These are phyloP conservation scores for Ginglymostoma cirratum DNA, from an alignment of 2,113 vertebrate species.

Conservation along the genomic window DNA sequence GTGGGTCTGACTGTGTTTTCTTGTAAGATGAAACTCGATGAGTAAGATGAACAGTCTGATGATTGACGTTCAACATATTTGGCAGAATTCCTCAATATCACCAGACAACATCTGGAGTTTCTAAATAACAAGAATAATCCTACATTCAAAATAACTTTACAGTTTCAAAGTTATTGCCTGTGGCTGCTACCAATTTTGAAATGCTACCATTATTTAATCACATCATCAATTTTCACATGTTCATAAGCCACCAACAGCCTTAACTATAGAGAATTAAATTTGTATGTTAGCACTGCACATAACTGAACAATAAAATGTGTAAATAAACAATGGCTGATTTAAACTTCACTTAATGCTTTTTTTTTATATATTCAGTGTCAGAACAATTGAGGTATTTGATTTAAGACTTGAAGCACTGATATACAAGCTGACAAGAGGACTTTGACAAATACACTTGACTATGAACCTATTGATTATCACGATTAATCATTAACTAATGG, in stretches of 20 bases:
- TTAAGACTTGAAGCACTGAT: neutral
- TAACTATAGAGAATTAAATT: neutral
- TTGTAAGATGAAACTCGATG: neutral
- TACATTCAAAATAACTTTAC: neutral
- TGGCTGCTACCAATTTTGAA: neutral
- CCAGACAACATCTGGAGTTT: conserved; percentile 1
- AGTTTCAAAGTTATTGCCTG: neutral
- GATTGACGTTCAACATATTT: neutral
- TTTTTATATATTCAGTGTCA: neutral
- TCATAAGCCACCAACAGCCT: neutral
- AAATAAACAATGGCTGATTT: neutral
- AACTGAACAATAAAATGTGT: neutral
- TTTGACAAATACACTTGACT: neutral
- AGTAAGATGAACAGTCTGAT: neutral
- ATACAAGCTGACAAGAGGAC: neutral
- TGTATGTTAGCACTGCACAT: neutral
- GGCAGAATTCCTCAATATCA: neutral
- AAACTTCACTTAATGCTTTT: neutral
- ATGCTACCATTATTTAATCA: neutral
- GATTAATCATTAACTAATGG: neutral
- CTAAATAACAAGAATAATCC: neutral
- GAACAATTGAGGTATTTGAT: neutral
- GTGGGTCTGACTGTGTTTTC: neutral
- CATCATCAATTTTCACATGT: neutral
- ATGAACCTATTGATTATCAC: neutral